Conservation (phyloP, 2,797 vertebrate genomes). For the Rachycentron canadum region DNA sequence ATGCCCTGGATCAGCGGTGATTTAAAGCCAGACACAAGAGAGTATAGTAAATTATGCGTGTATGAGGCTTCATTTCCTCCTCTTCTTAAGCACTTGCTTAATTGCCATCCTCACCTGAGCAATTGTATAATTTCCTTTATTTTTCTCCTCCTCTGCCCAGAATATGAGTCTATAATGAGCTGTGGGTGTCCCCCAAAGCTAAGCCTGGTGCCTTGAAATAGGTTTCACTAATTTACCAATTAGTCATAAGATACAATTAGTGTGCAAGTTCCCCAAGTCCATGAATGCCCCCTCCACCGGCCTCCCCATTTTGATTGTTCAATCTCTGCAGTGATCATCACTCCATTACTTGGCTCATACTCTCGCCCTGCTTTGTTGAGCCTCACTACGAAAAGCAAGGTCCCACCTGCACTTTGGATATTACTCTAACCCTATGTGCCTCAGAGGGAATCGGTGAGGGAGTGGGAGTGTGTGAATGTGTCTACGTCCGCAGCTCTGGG, state of each 20-base stretch:
- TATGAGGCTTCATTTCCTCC: conserved; percentile 83
- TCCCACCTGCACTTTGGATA: conserved; percentile 86
- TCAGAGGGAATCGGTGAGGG: conserved; percentile 76
- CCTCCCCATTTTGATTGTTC: conserved; percentile 82
- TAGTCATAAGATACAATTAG: conserved; percentile 90
- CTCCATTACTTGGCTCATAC: conserved; percentile 80
- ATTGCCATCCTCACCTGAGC: conserved; percentile 90
- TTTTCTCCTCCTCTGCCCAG: conserved; percentile 86
- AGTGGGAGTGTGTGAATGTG: conserved; percentile 83
- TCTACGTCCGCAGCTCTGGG: conserved; percentile 84
- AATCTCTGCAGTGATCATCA: conserved; percentile 84
- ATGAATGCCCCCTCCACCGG: conserved; percentile 76
- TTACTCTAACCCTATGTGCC: conserved; percentile 80
- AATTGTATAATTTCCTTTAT: conserved; percentile 87
- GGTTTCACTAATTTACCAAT: conserved; percentile 90
- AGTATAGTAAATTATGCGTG: conserved; percentile 83
- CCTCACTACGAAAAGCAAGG: conserved; percentile 69
- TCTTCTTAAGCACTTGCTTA: conserved; percentile 87
- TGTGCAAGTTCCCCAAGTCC: conserved; percentile 80
- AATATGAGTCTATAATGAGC: conserved; percentile 88
- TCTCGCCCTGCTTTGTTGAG: conserved; percentile 70
- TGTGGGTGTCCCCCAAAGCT: conserved; percentile 86
- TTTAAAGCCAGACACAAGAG: conserved; percentile 84
- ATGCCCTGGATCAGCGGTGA: conserved; percentile 78
- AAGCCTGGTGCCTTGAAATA: conserved; percentile 84